A percentile compares a stretch with the other conserved stretches of the same genome.
Evolutionary conservation across 2,113 vertebrate genomes (phyloP).

Genomic region (Turnix velox): DNA sequence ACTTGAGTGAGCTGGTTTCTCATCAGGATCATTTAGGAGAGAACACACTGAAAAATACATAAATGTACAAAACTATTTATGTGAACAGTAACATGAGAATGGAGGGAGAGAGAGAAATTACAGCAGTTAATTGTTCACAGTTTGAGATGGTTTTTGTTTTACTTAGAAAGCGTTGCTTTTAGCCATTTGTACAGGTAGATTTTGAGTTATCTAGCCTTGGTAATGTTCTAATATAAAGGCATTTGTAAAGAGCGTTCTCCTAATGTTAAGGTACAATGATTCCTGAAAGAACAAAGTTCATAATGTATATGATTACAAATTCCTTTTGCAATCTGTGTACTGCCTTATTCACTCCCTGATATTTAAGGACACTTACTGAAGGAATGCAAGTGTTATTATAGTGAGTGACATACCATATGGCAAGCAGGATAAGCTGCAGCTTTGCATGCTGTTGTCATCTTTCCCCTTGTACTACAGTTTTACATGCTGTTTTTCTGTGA

Average conservation of each 20-base stretch:
- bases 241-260: not conserved
- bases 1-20: not conserved
- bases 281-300: not conserved
- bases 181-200: not conserved
- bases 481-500: conserved; percentile 24
- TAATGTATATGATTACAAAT: conserved; percentile 2
- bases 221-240: not conserved
- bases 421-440: conserved; percentile 38
- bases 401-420: conserved; percentile 40
- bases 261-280: not conserved
- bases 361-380: conserved; percentile 55
- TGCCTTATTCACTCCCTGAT: conserved; percentile 40
- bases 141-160: not conserved
- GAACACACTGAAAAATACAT: not conserved
- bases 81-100: not conserved
- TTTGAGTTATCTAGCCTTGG: not conserved
- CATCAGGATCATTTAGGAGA: not conserved
- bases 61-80: not conserved
- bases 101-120: not conserved
- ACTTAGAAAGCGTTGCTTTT: not conserved
- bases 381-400: conserved; percentile 38
- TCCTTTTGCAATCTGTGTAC: conserved; percentile 29
- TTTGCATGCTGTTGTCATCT: conserved; percentile 34
- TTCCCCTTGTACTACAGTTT: not conserved
- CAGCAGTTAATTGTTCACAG: not conserved